phyloP scores from a whole-genome alignment of 2,113 vertebrate species.

The Epinephelus moara region DNA sequence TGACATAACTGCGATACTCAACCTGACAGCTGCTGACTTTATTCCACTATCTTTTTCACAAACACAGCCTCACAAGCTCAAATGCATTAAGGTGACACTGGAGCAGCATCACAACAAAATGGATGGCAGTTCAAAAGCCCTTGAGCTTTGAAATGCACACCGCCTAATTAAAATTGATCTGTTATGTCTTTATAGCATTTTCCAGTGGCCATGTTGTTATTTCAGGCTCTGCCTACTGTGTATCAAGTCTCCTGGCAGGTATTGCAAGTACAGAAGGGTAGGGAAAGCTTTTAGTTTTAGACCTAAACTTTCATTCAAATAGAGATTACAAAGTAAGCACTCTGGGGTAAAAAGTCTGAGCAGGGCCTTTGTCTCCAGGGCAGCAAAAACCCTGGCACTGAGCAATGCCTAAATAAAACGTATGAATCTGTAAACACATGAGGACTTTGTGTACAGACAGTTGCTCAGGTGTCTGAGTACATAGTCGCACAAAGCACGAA shows the following conservation, averaged over 20 bases:
- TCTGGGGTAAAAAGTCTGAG: constrained; percentile 5
- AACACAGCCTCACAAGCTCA: constrained; percentile 5
- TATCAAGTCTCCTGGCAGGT: constrained; percentile 27
- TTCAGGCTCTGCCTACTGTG: constrained; percentile 18
- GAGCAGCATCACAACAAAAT: constrained; percentile 37
- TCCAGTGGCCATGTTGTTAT: constrained; percentile 52
- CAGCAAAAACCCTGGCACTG: background rate
- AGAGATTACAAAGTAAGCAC: background rate
- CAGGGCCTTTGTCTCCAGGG: background rate
- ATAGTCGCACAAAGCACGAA: background rate
- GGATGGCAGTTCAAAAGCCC: constrained; percentile 39
- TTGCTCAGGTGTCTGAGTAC: background rate
- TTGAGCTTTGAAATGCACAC: constrained; percentile 52
- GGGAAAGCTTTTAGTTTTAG: constrained; percentile 4
- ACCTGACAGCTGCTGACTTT: background rate
- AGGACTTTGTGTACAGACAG: background rate
- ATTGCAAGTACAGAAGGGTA: background rate
- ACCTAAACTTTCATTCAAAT: constrained; percentile 2
- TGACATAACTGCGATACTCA: background rate
- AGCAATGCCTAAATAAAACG: background rate
- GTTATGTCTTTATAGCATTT: constrained; percentile 39
- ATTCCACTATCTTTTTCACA: background rate
- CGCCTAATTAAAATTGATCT: constrained; percentile 66
- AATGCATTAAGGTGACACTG: constrained; percentile 37
- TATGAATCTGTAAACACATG: constrained; percentile 2